phyloP scores from a whole-genome alignment of 2,888 invertebrate species.

The Tenthredo livida region DNA sequence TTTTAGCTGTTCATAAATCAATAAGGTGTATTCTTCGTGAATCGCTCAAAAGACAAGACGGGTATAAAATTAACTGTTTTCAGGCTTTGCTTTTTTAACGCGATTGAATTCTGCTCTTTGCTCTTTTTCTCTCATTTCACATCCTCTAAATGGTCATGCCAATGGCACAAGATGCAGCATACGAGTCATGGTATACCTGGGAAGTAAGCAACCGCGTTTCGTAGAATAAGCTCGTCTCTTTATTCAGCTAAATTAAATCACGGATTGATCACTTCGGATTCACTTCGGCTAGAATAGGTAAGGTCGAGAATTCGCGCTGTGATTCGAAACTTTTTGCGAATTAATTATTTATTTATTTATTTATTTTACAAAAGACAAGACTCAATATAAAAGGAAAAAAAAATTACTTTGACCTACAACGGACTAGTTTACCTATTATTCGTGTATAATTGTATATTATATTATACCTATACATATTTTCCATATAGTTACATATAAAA shows the following conservation, averaged over 20 bases:
- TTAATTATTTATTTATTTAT: not conserved
- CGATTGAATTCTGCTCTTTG: too few species aligned
- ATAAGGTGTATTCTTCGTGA: not conserved
- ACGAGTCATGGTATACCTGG: not conserved
- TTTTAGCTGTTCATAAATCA: not conserved
- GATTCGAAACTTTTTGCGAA: not conserved
- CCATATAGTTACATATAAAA: not conserved
- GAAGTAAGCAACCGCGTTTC: not conserved
- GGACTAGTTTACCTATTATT: not conserved
- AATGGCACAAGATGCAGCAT: too few species aligned
- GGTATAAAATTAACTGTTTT: not conserved
- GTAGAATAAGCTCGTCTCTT: conserved; percentile 1
- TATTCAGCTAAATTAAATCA: conserved; percentile 10
- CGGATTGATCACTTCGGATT: not conserved
- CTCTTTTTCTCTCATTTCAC: not conserved
- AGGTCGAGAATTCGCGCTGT: conserved; percentile 10
- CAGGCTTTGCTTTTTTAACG: not conserved
- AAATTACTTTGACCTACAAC: not conserved
- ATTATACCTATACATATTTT: not conserved
- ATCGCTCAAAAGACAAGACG: not conserved
- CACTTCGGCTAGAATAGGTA: conserved; percentile 25
- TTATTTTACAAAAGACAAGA: not conserved
- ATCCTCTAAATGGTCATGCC: not conserved
- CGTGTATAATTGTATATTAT: not conserved
- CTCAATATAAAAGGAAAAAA: not conserved